Percentiles rank a stretch among this genome's conserved stretches.
phyloP scores from a whole-genome alignment of 2,888 invertebrate genomes.

The Plagiodera versicolora region DNA sequence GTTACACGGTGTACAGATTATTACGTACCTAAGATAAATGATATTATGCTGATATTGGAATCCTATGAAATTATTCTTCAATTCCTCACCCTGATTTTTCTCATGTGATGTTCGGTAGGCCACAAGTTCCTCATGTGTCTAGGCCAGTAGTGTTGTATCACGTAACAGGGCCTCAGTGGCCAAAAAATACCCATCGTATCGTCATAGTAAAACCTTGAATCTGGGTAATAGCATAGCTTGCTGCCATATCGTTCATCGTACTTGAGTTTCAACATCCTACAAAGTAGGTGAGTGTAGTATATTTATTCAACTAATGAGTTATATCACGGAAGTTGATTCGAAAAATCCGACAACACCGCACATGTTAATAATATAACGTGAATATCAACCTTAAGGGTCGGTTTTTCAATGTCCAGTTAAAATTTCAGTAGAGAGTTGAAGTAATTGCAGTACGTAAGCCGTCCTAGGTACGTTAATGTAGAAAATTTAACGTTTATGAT shows the following conservation, averaged over 20 bases:
- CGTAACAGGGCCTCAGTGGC: slow-evolving; percentile 28
- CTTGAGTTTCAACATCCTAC: slow-evolving; percentile 33
- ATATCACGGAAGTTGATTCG: too few relatives aligned
- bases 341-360: too few relatives aligned
- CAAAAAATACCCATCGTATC: slow-evolving; percentile 33
- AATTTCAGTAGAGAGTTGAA: too few relatives aligned
- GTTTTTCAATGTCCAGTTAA: too few relatives aligned
- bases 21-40: slow-evolving; percentile 23
- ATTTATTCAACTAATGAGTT: too few relatives aligned
- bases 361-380: too few relatives aligned
- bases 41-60: slow-evolving; percentile 7
- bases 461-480: too few relatives aligned
- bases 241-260: slow-evolving; percentile 36
- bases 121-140: slow-evolving; percentile 35
- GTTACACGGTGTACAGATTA: slow-evolving; percentile 19
- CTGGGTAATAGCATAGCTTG: slow-evolving; percentile 31
- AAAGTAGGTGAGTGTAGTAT: too few relatives aligned
- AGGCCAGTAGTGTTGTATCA: slow-evolving; percentile 31
- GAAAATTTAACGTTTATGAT: too few relatives aligned
- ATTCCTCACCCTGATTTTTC: slow-evolving; percentile 38
- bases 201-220: slow-evolving; percentile 34
- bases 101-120: slow-evolving; percentile 40
- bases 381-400: too few relatives aligned
- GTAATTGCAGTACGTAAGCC: too few relatives aligned
- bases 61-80: not conserved